Percentiles rank a stretch among this genome's conserved stretches.
Evolutionary conservation across 1,140 invertebrate genomes (phyloP).

Genomic region (Drosophila leontia): DNA sequence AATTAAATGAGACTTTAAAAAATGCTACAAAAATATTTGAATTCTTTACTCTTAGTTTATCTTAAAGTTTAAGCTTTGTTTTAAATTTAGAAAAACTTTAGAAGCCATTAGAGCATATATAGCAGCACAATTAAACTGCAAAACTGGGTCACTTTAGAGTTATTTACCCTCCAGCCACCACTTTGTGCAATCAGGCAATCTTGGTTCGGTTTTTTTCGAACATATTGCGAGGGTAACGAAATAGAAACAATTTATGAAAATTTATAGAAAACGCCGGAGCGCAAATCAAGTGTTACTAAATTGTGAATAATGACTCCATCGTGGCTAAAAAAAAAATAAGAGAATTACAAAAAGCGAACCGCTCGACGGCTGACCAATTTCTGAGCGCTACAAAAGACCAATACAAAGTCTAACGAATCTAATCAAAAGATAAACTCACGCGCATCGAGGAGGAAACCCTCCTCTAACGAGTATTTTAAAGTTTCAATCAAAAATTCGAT

Average conservation of each 20-base stretch:
- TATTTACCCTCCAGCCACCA: conserved; percentile 22
- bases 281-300: conserved; percentile 83
- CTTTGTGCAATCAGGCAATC: conserved; percentile 49
- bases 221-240: conserved; percentile 24
- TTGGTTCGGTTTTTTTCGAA: conserved; percentile 7
- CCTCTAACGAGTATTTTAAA: conserved; percentile 80
- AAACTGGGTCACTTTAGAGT: conserved; percentile 37
- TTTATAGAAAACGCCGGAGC: conserved; percentile 76
- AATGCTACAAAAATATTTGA: not conserved
- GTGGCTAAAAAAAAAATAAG: conserved; percentile 8
- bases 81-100: not conserved
- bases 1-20: not conserved
- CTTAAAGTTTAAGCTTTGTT: not conserved
- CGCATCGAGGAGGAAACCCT: conserved; percentile 68
- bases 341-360: not conserved
- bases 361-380: conserved; percentile 56
- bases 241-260: conserved; percentile 75
- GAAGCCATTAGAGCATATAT: not conserved
- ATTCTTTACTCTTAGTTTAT: not conserved
- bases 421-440: conserved; percentile 83
- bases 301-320: conserved; percentile 82
- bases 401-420: conserved; percentile 82
- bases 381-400: conserved; percentile 68
- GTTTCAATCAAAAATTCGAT: conserved; percentile 83
- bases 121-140: conserved; percentile 22